Conservation (phyloP, 2,888 invertebrate species). For the Serripes groenlandicus region DNA sequence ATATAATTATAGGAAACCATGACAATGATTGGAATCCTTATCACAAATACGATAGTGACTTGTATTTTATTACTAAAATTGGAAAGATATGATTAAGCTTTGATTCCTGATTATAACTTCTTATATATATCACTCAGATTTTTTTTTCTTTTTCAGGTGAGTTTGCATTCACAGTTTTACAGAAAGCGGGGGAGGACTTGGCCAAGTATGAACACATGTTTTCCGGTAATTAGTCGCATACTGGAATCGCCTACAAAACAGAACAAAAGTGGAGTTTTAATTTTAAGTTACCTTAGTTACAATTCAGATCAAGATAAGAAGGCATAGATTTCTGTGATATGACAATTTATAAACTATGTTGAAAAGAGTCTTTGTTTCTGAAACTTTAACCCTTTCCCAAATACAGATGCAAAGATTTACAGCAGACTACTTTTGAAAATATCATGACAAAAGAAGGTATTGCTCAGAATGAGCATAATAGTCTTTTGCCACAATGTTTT, state of each 20-base stretch:
- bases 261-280: too few relatives aligned
- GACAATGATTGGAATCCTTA: too few relatives aligned
- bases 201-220: constrained; percentile 67
- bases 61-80: too few relatives aligned
- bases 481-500: not conserved
- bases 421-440: not conserved
- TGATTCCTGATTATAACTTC: too few relatives aligned
- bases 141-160: constrained; percentile 69
- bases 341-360: not conserved
- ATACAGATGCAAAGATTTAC: too few relatives aligned
- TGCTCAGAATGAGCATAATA: not conserved
- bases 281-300: not conserved
- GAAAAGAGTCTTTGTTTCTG: too few relatives aligned
- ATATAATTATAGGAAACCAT: too few relatives aligned
- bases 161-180: constrained; percentile 69
- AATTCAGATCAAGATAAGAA: not conserved
- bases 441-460: not conserved
- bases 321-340: not conserved
- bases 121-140: too few relatives aligned
- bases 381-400: too few relatives aligned
- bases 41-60: too few relatives aligned
- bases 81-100: too few relatives aligned
- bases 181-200: constrained; percentile 75
- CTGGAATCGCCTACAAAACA: not conserved
- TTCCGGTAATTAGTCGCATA: not conserved